Base-by-base conservation (phyloP, 2,113 vertebrate genomes). In the Ramphastos sulfuratus region DNA sequence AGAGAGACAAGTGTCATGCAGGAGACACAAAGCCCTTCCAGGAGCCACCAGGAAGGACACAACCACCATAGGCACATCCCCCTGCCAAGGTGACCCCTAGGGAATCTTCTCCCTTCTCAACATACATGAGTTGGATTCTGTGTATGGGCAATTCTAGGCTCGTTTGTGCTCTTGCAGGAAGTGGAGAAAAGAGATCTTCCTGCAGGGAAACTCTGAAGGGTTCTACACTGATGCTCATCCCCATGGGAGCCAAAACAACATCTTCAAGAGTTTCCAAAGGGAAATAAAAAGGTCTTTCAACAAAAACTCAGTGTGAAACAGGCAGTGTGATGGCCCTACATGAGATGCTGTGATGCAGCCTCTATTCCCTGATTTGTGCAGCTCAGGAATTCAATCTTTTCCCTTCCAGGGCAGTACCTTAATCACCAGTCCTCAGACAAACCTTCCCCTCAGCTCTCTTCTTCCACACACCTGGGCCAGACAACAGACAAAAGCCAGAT, bases 31-130 rank as follows among this genome's bases (percentile, higher is more conserved):
- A 79, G 59, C 39, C 42, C 7, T 7, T n/a, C 14, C 70, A 37
- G 28, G 0, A 5, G 6, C 39, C 55, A 20, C 15, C 0, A 0
- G 6, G 13, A 63, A 23, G 19, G 31, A 23, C 64, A 17, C 0
- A 0, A 15, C 46, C 4, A 1, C 42, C 15, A 19, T 15, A 0
- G 2, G 10, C 31, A 31, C 37, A 42, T 18, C n/a, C 37, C 25
- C 44, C 35, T 46, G 28, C 85, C 73, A 28, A 46, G 30, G 4
- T 28, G 31, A 65, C 20, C 27, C 52, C 2, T 0, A 0, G 4
- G 18, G 54, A 74, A 24, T 12, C 52, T 63, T 46, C 2, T 52
- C 56, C 42, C 28, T 85, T 85, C 46, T 56, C 33, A 21, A 9
- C 25, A 39, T 2, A 24, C 19, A 15, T 0, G 2, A 25, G 17